Percentiles rank a stretch among this genome's conserved stretches.
These are phyloP conservation scores for Corbicula japonica DNA, from an alignment of 2,888 invertebrate species.

Conservation along the genomic window DNA sequence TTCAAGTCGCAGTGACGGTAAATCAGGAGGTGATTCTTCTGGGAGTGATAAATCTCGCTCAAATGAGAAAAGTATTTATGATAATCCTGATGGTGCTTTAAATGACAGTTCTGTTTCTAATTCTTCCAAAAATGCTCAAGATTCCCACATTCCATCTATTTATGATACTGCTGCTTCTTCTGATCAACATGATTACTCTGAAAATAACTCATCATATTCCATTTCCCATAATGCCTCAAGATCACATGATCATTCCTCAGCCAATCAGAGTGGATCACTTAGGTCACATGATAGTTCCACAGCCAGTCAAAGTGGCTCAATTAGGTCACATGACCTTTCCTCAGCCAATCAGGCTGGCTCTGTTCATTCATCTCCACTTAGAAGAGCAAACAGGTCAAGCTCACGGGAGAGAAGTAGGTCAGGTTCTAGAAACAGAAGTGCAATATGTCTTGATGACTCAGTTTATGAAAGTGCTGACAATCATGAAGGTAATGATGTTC, in stretches of 20 bases:
- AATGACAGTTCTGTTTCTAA: not conserved
- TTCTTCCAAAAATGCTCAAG: not conserved
- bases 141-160: constrained; percentile 22
- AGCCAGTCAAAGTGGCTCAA: not conserved
- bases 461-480: not conserved
- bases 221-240: not conserved
- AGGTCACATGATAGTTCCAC: too few relatives aligned
- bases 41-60: not conserved
- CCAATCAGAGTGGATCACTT: constrained; percentile 6
- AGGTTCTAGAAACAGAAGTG: constrained; percentile 28
- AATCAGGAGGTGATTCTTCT: too few relatives aligned
- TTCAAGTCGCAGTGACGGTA: not conserved
- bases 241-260: constrained; percentile 22
- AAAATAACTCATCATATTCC: constrained; percentile 4
- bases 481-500: constrained; percentile 1
- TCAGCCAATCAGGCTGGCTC: constrained; percentile 5
- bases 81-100: not conserved
- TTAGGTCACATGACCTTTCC: constrained; percentile 21
- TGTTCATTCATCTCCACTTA: constrained; percentile 44
- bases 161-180: constrained; percentile 40
- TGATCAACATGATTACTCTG: constrained; percentile 6
- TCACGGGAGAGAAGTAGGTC: constrained; percentile 14
- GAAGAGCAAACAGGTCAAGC: constrained; percentile 13
- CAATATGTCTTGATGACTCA: constrained; percentile 21
- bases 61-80: constrained; percentile 2